Percentiles rank a stretch among this genome's conserved stretches.
Evolutionary conservation across 2,113 vertebrate species (phyloP).

Genomic region (Chamaea fasciata): DNA sequence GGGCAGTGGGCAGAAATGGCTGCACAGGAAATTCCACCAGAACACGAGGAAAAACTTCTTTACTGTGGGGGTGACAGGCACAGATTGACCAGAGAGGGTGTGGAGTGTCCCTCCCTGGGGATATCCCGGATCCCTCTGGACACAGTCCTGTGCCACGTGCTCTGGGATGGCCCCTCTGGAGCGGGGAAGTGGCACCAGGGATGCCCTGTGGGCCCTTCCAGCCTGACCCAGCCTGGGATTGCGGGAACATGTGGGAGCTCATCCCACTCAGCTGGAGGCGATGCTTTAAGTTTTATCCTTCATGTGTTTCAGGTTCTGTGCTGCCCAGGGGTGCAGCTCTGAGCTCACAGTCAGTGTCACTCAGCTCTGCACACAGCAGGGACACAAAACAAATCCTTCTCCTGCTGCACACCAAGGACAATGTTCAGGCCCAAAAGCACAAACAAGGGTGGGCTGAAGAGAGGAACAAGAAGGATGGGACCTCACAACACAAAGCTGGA

Average conservation of each 20-base stretch:
- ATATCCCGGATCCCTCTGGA: not conserved
- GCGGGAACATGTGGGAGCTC: not conserved
- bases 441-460: too few relatives aligned
- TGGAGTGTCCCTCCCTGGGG: not conserved
- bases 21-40: not conserved
- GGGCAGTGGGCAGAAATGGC: not conserved
- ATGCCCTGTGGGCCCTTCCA: not conserved
- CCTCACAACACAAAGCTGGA: too few relatives aligned
- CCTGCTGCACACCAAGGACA: too few relatives aligned
- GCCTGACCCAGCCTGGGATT: not conserved
- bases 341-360: not conserved
- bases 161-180: not conserved
- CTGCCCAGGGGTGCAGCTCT: not conserved
- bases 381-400: too few relatives aligned
- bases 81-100: not conserved
- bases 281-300: too few relatives aligned
- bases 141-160: fast-evolving
- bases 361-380: not conserved
- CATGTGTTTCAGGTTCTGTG: not conserved
- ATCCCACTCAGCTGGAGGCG: fast-evolving
- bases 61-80: not conserved
- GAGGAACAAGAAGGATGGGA: too few relatives aligned
- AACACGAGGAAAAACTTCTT: not conserved
- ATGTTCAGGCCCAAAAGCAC: too few relatives aligned
- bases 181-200: not conserved